Base-by-base conservation (phyloP, 2,113 vertebrate species). In the Apus apus region DNA sequence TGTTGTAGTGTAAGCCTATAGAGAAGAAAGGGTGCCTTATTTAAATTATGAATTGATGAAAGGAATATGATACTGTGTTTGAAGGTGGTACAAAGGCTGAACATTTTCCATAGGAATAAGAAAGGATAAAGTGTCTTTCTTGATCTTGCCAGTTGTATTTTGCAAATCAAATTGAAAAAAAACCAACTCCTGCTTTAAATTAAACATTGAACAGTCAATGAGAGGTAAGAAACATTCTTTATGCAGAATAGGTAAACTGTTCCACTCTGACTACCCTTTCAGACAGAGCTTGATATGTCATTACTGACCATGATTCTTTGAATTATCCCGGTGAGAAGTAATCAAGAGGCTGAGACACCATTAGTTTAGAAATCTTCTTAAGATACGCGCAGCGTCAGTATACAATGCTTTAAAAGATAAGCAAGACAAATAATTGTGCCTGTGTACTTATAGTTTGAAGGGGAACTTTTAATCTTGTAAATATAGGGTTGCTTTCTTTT, bases 41-140 rank as follows among this genome's bases (percentile, higher is more conserved):
- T 96, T 97, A 93, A 97, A 95, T 97, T 95, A 95, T 87, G 92
- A 95, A 89, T 92, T 92, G 93, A 93, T 95, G 88, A 96, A 97
- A 97, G 90, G 84, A 93, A 76, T 81, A 76, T 78, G 77, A 71
- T 21, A 45, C 77, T 81, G 71, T 95, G 87, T 95, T 95, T 97
- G 96, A 97, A 96, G 75, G 90, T 84, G 89, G 77, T 83, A 92
- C 74, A 97, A 97, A 96, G 84, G 85, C 88, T 91, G 92, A 95
- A 95, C 38, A 92, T 93, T 93, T 96, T 96, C 91, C 80, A 79
- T 73, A 90, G 96, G 90, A 89, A n/a, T 70, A 86, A 94, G 94
- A 94, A 88, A 96, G 82, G 84, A 87, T 87, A 73, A 60, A 88
- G 93, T 91, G 64, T 57, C 94, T 96, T 91, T 92, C 85, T 64